Evolutionary conservation across 2,113 vertebrate genomes (phyloP), one percentile per base, ranked within the genome.

Genomic region (Pomatostomus ruficeps): DNA sequence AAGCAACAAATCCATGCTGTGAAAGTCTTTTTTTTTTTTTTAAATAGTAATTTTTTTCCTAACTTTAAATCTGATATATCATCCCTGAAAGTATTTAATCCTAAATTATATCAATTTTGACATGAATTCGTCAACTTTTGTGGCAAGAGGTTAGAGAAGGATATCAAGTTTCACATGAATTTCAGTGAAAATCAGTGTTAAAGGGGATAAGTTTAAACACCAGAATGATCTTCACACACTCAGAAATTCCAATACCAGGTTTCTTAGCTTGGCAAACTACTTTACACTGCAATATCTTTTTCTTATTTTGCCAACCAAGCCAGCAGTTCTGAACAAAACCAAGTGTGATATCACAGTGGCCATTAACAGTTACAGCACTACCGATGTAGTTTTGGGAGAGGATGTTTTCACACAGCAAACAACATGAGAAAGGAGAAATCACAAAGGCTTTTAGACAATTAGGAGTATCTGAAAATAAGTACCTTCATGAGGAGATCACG

Each of bases 401-500:
- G 16, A 72, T 24, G 45, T 68, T 85, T 89, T 52, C 70, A 75
- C 18, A 55, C 0, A 67, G 29, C 21, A 94, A 85, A 65, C 22
- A 79, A 38, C 22, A 65, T 1, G 8, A 90, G 75, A 93, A 80
- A 92, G 2, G 10, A 90, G 74, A 90, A 73, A 91, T 66, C 18
- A 80, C 26, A 86, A 58, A 88, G n/a, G 63, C 31, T 72, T 68
- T 19, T 74, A 86, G 85, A 63, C 28, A 78, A 71, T 33, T 57
- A 95, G 33, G 61, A 95, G 33, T 43, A 93, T 73, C 66, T 45
- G 43, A 91, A 95, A 95, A 90, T 22, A 87, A 91, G 79, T 97
- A 97, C 96, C 97, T 97, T 96, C 75, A 93, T 96, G 35, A 97
- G 94, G 31, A 91, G 54, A 58, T 97, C 95, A 40, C 94, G 74